Percentiles rank a stretch among this genome's conserved stretches.
Conservation (phyloP, 1,140 invertebrate species). For the Drosophila ercepeae region DNA sequence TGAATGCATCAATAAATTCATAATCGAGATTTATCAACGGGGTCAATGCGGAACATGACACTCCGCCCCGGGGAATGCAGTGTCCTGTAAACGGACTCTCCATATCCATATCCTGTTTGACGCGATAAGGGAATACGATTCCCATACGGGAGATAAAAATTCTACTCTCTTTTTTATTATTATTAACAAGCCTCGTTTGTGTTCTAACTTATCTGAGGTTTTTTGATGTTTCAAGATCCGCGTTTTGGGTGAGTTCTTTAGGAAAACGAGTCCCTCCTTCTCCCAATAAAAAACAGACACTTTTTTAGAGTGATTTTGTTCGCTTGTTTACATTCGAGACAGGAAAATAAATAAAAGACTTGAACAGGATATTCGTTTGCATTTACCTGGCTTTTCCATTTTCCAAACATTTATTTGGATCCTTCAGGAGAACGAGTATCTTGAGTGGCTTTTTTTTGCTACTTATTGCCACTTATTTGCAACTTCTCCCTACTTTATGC, state of each 20-base stretch:
- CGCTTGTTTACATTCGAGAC: not conserved
- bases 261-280: no score
- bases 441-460: slow-evolving; percentile 7
- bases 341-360: not conserved
- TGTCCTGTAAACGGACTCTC: not conserved
- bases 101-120: not conserved
- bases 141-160: no score
- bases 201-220: slow-evolving; percentile 10
- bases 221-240: no score
- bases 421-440: slow-evolving; percentile 12
- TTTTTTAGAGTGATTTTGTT: not conserved
- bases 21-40: slow-evolving; percentile 17
- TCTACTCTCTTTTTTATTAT: no score
- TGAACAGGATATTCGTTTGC: not conserved
- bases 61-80: slow-evolving; percentile 3
- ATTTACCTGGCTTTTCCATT: slow-evolving; percentile 2
- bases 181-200: not conserved
- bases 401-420: not conserved
- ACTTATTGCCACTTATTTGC: slow-evolving; percentile 48
- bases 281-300: no score
- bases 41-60: not conserved
- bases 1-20: slow-evolving; percentile 22
- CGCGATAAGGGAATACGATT: no score
- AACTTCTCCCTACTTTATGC: slow-evolving; percentile 59
- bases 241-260: no score